Conservation (phyloP, 2,888 invertebrate genomes). For the Blomia tropicalis region DNA sequence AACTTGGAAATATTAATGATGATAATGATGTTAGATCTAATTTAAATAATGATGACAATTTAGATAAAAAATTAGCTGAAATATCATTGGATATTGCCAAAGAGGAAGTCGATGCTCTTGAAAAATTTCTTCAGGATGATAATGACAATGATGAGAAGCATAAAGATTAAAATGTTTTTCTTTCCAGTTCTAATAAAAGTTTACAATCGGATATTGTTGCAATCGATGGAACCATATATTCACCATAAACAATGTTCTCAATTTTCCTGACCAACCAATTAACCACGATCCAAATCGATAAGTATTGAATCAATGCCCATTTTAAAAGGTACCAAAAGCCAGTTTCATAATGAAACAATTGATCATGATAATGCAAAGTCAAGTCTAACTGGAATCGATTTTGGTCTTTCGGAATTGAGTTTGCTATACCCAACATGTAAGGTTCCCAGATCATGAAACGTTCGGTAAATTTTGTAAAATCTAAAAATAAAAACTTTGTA, state of each 20-base stretch:
- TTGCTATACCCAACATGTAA: neutral
- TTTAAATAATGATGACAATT: neutral
- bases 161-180: neutral
- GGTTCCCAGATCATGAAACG: neutral
- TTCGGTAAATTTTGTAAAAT: neutral
- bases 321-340: conserved; percentile 26
- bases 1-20: conserved; percentile 14
- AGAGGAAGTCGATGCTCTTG: conserved; percentile 2
- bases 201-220: neutral
- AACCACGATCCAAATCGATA: conserved; percentile 18
- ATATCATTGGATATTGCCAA: neutral
- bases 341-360: conserved; percentile 23
- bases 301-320: conserved; percentile 26
- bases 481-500: neutral
- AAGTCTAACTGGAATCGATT: neutral
- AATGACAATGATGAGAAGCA: neutral
- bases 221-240: neutral
- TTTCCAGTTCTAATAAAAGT: neutral
- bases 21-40: neutral
- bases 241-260: neutral
- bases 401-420: neutral
- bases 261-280: conserved; percentile 13
- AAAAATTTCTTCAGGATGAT: neutral
- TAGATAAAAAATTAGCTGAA: neutral
- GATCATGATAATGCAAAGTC: conserved; percentile 20